These are phyloP conservation scores for Daboia siamensis DNA, from an alignment of 2,113 vertebrate species.

Conservation along the genomic window DNA sequence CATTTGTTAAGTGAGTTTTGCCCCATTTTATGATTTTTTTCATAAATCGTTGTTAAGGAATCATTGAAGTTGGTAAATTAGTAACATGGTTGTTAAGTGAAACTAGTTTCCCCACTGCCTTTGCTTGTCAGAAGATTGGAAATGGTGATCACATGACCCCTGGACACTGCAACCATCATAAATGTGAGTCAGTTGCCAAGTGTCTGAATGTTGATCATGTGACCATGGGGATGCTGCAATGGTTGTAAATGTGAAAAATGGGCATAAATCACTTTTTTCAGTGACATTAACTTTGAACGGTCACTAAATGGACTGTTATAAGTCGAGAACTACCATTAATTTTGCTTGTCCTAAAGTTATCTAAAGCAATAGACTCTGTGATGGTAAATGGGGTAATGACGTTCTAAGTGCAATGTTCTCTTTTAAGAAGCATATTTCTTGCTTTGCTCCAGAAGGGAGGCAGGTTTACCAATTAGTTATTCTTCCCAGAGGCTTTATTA, in stretches of 20 bases:
- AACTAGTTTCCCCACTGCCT: not conserved
- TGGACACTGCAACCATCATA: not conserved
- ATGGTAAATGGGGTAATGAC: not conserved
- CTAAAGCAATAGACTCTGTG: not conserved
- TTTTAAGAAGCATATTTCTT: constrained; percentile 4
- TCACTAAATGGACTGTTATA: not conserved
- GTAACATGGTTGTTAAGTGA: not conserved
- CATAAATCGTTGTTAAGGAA: not conserved
- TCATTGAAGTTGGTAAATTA: not conserved
- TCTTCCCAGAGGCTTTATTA: not conserved
- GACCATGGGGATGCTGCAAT: not conserved
- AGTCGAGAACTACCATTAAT: not conserved
- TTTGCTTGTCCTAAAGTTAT: not conserved
- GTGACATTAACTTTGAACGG: not conserved
- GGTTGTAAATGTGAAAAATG: not conserved
- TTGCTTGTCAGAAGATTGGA: not conserved
- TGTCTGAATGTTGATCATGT: not conserved
- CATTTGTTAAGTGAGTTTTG: not conserved
- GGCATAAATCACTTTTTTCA: not conserved
- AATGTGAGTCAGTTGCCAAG: not conserved
- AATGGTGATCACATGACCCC: not conserved
- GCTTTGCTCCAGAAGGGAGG: not conserved
- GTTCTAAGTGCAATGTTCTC: not conserved
- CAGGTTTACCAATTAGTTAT: not conserved
- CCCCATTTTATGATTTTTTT: not conserved